Evolutionary conservation across 2,113 vertebrate genomes (phyloP).

Genomic region (Chaetorhynchus papuensis): DNA sequence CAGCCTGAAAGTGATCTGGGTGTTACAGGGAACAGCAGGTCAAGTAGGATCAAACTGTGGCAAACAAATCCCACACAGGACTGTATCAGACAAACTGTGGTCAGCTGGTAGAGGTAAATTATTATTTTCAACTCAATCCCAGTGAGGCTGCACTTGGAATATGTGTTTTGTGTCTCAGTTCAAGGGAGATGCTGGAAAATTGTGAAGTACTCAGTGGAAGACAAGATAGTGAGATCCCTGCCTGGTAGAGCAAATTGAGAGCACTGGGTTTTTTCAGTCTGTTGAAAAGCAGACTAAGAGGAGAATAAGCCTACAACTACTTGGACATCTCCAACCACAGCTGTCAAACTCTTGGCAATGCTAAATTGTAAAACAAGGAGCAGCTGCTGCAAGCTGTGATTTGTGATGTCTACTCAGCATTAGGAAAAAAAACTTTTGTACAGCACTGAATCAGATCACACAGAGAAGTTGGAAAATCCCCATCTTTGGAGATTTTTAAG

Average conservation of each 20-base stretch:
- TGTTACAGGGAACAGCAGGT: background rate
- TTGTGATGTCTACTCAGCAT: background rate
- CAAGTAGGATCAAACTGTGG: background rate
- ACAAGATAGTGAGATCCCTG: background rate
- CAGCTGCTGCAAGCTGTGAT: background rate
- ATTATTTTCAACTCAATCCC: background rate
- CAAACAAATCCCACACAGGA: background rate
- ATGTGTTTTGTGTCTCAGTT: background rate
- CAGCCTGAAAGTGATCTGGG: background rate
- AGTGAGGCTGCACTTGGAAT: background rate
- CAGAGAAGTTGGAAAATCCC: background rate
- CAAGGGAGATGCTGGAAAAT: background rate
- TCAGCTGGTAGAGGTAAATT: background rate
- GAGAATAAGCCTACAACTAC: background rate
- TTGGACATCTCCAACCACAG: rapidly evolving
- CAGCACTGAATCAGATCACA: background rate
- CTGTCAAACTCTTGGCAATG: background rate
- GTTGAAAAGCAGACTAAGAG: background rate
- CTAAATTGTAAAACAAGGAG: background rate
- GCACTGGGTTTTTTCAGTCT: background rate
- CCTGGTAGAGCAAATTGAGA: background rate
- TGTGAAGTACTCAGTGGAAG: background rate
- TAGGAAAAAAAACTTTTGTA: background rate
- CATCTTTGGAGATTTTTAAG: background rate
- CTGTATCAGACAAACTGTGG: background rate